Base-by-base conservation (phyloP, 2,888 invertebrate genomes). In the Apodemia zela region DNA sequence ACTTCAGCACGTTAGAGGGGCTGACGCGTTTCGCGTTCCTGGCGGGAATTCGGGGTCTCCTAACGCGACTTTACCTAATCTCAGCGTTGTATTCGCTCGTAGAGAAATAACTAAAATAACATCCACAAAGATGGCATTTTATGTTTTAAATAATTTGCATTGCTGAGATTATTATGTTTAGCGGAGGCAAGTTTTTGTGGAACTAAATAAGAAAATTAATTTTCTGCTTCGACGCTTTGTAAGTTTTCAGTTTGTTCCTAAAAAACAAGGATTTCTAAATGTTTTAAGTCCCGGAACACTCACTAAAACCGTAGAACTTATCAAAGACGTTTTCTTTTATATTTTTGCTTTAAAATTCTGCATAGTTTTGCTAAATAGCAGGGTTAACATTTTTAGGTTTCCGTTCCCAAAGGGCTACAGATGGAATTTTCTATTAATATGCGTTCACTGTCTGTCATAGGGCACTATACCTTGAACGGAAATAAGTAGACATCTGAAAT, bases 21-120 rank as follows among this genome's bases (percentile, higher is more conserved):
- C 18, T 65, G 62, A 63, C 68, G 63, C 59, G 65, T 60, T 65
- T 64, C 62, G 57, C 64, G 60, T 66, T 65, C 65, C 66, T 62
- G 61, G 25, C 21, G 54, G 25, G 25, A 21, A 25, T 54, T 54
- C 25, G 29, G 25, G 25, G 10, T 54, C n/a, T 54, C 29, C 54
- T 51, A 54, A 29, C 29, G 54, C 15, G 54, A 7, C 15, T 54
- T 54, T 54, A 25, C 15, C 49, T 6, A 3, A 35, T 7, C 21
- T 25, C n/a, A 29, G 45, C 29, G 21, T 25, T 25, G 17, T n/a
- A n/a, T 25, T 21, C 54, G 21, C 54, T 15, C n/a, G 21, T 25
- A 5, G 21, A 15, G 54, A 29, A 54, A 54, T 54, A 15, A 29
- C 54, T 54, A n/a, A n/a, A 29, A 54, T 54, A 54, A 54, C 25